A percentile compares a stretch with the other conserved stretches of the same genome.
These are phyloP conservation scores for Rhabditophanes sp. DNA, from an alignment of 2,888 invertebrate species.

Conservation along the genomic window DNA sequence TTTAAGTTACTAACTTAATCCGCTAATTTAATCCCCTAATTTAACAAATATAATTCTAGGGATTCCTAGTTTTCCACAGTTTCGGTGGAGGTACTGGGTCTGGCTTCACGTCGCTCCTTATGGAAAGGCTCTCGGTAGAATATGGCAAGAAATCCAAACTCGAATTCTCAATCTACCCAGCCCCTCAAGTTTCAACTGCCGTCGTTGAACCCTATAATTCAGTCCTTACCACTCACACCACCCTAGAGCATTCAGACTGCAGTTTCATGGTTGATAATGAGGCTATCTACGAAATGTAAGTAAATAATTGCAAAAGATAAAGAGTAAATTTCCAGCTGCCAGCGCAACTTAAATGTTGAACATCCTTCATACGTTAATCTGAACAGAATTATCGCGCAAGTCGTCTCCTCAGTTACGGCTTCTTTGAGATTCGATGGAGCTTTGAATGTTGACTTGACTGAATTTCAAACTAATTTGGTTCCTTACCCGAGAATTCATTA, in stretches of 20 bases:
- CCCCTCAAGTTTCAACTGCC: constrained; percentile 46
- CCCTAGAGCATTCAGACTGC: constrained; percentile 50
- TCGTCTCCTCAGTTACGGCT: constrained; percentile 66
- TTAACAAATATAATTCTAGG: too few species aligned
- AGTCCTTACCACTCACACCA: constrained; percentile 79
- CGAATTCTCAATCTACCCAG: constrained; percentile 72
- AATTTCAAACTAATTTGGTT: constrained; percentile 55
- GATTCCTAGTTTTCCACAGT: constrained; percentile 56
- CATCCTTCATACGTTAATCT: constrained; percentile 70
- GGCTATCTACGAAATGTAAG: constrained; percentile 66
- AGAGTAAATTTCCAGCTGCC: constrained; percentile 1
- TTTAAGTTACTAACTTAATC: too few species aligned
- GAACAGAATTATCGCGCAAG: constrained; percentile 73
- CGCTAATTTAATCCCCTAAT: too few species aligned
- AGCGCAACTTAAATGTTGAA: constrained; percentile 12
- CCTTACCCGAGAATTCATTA: constrained; percentile 84
- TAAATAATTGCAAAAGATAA: background rate
- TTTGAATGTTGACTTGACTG: constrained; percentile 68
- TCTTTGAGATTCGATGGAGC: constrained; percentile 77
- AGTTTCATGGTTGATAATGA: constrained; percentile 71
- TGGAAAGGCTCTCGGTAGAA: constrained; percentile 67
- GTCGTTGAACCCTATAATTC: constrained; percentile 79
- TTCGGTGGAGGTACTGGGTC: constrained; percentile 75
- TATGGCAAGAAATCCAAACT: constrained; percentile 72
- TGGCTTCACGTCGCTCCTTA: constrained; percentile 69